A percentile compares a stretch with the other conserved stretches of the same genome.
Conservation (phyloP, 2,113 vertebrate species). For the Clarias macrocephalus region DNA sequence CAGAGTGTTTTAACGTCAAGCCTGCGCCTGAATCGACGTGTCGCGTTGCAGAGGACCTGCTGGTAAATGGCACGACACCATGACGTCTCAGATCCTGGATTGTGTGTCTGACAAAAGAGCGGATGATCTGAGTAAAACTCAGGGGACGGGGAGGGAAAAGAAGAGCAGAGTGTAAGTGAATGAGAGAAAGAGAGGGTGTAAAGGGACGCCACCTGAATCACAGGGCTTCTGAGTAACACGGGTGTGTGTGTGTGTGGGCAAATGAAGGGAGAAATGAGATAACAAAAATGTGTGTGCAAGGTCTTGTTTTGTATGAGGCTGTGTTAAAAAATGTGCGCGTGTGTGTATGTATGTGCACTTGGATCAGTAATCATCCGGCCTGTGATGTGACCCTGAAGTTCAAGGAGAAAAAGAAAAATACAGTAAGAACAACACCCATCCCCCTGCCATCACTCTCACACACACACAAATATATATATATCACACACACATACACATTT, state of each 20-base stretch:
- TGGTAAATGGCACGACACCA: background rate
- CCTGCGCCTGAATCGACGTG: background rate
- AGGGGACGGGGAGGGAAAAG: background rate
- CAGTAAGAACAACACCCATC: background rate
- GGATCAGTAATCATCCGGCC: background rate
- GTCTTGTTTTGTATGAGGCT: constrained; percentile 3
- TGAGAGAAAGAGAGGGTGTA: background rate
- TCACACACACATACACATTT: too few relatives aligned
- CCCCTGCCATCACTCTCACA: background rate
- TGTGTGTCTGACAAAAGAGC: background rate
- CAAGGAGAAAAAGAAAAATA: background rate
- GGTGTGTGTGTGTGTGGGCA: background rate
- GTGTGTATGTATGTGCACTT: background rate
- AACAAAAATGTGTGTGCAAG: background rate
- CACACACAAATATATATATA: background rate
- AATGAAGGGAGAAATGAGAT: background rate
- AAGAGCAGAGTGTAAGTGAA: background rate
- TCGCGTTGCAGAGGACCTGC: background rate
- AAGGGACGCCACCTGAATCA: background rate
- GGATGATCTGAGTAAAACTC: background rate
- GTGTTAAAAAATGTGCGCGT: background rate
- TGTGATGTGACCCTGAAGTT: background rate
- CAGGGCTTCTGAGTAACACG: background rate
- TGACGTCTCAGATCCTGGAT: background rate
- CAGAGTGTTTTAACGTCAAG: background rate